Conservation (phyloP, 1,140 invertebrate genomes). For the Drosophila parvula region DNA sequence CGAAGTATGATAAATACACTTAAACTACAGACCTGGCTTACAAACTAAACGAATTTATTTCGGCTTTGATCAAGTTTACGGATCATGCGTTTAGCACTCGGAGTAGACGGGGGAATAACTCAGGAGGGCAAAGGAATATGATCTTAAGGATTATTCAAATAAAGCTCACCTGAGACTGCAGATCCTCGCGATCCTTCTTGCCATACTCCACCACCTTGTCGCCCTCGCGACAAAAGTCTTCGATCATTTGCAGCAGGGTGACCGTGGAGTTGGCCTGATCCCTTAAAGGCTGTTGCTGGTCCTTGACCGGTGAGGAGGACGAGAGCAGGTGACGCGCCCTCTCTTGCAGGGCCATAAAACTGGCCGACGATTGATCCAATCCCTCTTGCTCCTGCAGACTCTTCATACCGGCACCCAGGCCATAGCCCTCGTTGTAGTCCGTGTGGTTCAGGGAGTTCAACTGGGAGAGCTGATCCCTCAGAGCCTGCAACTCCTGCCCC, state of each 20-base stretch:
- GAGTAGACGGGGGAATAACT: slow-evolving; percentile 11
- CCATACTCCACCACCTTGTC: slow-evolving; percentile 87
- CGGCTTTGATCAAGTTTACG: slow-evolving; percentile 23
- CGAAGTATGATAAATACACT: slow-evolving; percentile 18
- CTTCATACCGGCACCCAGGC: slow-evolving; percentile 65
- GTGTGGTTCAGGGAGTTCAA: slow-evolving; percentile 85
- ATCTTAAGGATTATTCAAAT: not conserved
- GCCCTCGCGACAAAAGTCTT: slow-evolving; percentile 87
- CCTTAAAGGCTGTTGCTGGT: slow-evolving; percentile 77
- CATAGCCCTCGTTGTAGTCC: slow-evolving; percentile 86
- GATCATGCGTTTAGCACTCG: slow-evolving; percentile 68
- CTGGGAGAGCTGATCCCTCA: slow-evolving; percentile 85
- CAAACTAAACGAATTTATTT: slow-evolving; percentile 40
- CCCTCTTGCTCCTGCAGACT: slow-evolving; percentile 51
- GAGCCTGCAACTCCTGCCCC: slow-evolving; percentile 85
- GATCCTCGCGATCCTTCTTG: slow-evolving; percentile 88
- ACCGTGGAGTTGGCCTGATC: slow-evolving; percentile 83
- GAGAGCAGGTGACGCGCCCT: slow-evolving; percentile 85
- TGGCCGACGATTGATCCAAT: slow-evolving; percentile 60
- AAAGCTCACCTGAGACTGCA: slow-evolving; percentile 88
- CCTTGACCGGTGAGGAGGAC: slow-evolving; percentile 52
- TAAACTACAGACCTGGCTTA: slow-evolving; percentile 47
- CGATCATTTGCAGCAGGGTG: slow-evolving; percentile 85
- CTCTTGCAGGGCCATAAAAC: slow-evolving; percentile 84
- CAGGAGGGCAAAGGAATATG: not conserved